These are phyloP conservation scores for Ceyx margarethae DNA, from an alignment of 2,113 vertebrate species.

Conservation along the genomic window DNA sequence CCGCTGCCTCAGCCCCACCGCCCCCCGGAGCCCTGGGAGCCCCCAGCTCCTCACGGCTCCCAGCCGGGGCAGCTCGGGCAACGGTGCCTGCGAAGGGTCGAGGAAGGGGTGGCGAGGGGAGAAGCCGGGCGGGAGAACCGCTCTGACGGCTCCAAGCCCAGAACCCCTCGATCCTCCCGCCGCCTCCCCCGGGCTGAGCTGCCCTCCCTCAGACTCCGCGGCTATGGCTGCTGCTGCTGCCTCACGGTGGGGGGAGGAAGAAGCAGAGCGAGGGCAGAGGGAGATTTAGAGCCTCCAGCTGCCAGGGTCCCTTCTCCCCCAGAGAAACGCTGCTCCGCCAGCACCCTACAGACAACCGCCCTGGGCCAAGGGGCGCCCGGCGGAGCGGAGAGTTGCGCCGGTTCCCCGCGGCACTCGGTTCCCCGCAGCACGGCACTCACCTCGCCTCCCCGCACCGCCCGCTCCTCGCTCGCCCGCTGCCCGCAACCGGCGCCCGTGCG, in stretches of 20 bases:
- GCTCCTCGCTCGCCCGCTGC: neutral
- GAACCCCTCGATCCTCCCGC: neutral
- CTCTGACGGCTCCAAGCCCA: neutral
- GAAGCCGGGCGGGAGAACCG: neutral
- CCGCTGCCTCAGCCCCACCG: too few species aligned
- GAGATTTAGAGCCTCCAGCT: neutral
- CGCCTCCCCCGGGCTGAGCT: neutral
- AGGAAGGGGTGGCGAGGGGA: too few species aligned
- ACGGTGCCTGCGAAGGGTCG: too few species aligned
- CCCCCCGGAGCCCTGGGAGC: too few species aligned
- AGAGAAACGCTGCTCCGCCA: neutral
- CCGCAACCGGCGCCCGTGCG: neutral
- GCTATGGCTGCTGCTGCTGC: slow-evolving; percentile 22
- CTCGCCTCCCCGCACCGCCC: neutral
- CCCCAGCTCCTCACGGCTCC: too few species aligned
- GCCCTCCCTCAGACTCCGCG: neutral
- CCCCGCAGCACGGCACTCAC: neutral
- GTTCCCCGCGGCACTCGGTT: neutral
- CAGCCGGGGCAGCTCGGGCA: too few species aligned
- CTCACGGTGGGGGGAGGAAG: neutral
- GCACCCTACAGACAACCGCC: neutral
- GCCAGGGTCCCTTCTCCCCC: neutral
- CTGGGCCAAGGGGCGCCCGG: neutral
- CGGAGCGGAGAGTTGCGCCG: too few species aligned
- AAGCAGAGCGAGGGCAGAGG: too few species aligned